phyloP scores from a whole-genome alignment of 1,140 invertebrate genomes.

The Physella acuta region DNA sequence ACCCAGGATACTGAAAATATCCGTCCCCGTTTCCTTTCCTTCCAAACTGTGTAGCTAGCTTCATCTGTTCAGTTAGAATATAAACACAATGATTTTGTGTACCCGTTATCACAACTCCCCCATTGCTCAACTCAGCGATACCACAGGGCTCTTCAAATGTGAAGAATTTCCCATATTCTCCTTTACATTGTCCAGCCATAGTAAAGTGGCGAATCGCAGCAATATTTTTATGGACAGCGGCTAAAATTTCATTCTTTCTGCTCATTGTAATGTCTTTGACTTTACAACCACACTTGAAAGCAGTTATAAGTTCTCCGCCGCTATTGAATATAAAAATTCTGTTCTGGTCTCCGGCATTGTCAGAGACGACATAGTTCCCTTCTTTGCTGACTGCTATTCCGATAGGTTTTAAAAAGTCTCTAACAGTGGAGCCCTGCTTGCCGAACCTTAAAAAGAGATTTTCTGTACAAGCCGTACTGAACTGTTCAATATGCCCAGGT shows the following conservation, averaged over 20 bases:
- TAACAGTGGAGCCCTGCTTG: conserved; percentile 41
- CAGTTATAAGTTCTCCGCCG: conserved; percentile 36
- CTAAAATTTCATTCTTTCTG: conserved; percentile 42
- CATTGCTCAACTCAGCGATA: conserved; percentile 39
- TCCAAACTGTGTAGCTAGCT: conserved; percentile 95
- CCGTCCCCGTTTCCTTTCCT: conserved; percentile 86
- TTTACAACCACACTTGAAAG: conserved; percentile 43
- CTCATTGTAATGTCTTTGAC: conserved; percentile 46
- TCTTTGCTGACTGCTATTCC: conserved; percentile 42
- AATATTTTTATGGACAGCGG: conserved; percentile 43
- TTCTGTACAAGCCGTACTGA: conserved; percentile 30
- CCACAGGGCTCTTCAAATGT: conserved; percentile 49
- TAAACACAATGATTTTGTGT: conserved; percentile 87
- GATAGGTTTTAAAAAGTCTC: conserved; percentile 47
- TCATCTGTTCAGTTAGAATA: conserved; percentile 97
- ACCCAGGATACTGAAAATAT: conserved; percentile 45
- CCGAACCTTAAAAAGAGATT: conserved; percentile 45
- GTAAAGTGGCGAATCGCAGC: conserved; percentile 45
- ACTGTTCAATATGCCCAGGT: conserved; percentile 16
- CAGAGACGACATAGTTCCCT: conserved; percentile 49
- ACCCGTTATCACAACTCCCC: conserved; percentile 46
- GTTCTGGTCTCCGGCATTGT: conserved; percentile 38
- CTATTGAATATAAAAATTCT: conserved; percentile 48
- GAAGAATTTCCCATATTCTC: conserved; percentile 46
- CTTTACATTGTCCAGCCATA: conserved; percentile 40